These are phyloP conservation scores for Siniperca chuatsi DNA, from an alignment of 2,113 vertebrate genomes.

Conservation along the genomic window DNA sequence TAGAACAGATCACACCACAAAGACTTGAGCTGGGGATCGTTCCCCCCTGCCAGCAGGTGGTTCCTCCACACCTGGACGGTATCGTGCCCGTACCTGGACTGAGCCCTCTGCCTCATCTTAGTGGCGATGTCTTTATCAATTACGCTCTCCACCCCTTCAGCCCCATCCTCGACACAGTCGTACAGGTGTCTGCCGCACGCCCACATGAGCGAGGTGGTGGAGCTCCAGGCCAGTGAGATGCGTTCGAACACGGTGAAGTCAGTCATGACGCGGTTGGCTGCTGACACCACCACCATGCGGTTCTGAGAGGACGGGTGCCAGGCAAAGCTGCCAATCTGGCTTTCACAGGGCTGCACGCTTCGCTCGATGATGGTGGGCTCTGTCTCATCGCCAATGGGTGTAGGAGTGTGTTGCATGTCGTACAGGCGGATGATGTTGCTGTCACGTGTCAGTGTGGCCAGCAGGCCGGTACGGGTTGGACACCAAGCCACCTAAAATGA, in stretches of 20 bases:
- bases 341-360: slow-evolving; percentile 94
- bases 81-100: slow-evolving; percentile 95
- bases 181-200: slow-evolving; percentile 96
- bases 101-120: slow-evolving; percentile 95
- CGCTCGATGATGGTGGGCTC: slow-evolving; percentile 99
- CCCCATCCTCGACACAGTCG: slow-evolving; percentile 92
- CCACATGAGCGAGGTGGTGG: slow-evolving; percentile 96
- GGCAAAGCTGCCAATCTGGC: slow-evolving; percentile 95
- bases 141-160: slow-evolving; percentile 69
- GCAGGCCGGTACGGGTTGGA: slow-evolving; percentile 94
- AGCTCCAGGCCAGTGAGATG: slow-evolving; percentile 98
- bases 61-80: slow-evolving; percentile 97
- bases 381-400: slow-evolving; percentile 96
- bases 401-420: slow-evolving; percentile 98
- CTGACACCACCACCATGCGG: slow-evolving; percentile 97
- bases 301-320: slow-evolving; percentile 98
- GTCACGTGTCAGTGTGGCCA: slow-evolving; percentile 96
- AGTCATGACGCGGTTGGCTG: slow-evolving; percentile 93
- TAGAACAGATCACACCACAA: slow-evolving; percentile 97
- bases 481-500: slow-evolving; percentile 91
- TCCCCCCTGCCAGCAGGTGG: slow-evolving; percentile 92
- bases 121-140: slow-evolving; percentile 95
- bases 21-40: slow-evolving; percentile 94
- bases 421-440: slow-evolving; percentile 97
- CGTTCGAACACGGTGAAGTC: slow-evolving; percentile 99